A percentile compares a stretch with the other conserved stretches of the same genome.
phyloP scores from a whole-genome alignment of 2,888 invertebrate genomes.

The Cephalotes varians region DNA sequence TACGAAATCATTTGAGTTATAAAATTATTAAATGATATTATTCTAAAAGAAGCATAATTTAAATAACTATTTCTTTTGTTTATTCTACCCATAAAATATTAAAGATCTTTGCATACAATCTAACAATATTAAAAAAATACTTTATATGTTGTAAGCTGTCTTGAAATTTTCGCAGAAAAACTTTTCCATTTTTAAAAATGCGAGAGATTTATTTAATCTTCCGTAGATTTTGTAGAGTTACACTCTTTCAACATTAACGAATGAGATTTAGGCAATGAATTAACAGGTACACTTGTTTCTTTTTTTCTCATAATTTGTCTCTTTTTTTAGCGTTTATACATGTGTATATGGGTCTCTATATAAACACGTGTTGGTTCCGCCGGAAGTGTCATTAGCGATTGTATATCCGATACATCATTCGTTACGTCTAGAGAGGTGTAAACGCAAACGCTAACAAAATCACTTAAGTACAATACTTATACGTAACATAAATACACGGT shows the following conservation, averaged over 20 bases:
- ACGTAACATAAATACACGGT: slow-evolving; percentile 63
- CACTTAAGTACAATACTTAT: slow-evolving; percentile 53
- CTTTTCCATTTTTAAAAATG: background rate
- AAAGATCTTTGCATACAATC: background rate
- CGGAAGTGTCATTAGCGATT: slow-evolving; percentile 77
- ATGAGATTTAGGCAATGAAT: background rate
- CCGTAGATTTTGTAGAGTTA: background rate
- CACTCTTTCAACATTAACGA: background rate
- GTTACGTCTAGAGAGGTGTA: slow-evolving; percentile 80
- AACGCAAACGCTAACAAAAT: slow-evolving; percentile 76
- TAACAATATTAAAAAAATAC: background rate
- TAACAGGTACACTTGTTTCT: slow-evolving; percentile 45
- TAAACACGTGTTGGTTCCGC: slow-evolving; percentile 83
- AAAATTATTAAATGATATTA: background rate
- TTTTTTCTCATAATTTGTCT: slow-evolving; percentile 72
- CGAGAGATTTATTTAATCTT: background rate
- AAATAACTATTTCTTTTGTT: background rate
- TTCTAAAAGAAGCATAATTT: background rate
- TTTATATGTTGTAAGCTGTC: background rate
- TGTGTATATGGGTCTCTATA: slow-evolving; percentile 81
- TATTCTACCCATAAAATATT: background rate
- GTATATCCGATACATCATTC: slow-evolving; percentile 70
- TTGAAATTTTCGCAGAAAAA: background rate
- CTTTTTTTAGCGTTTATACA: slow-evolving; percentile 80
- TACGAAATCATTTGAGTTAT: background rate